These are phyloP conservation scores for Phylloscopus whistleri DNA, from an alignment of 2,113 vertebrate species.

Conservation along the genomic window DNA sequence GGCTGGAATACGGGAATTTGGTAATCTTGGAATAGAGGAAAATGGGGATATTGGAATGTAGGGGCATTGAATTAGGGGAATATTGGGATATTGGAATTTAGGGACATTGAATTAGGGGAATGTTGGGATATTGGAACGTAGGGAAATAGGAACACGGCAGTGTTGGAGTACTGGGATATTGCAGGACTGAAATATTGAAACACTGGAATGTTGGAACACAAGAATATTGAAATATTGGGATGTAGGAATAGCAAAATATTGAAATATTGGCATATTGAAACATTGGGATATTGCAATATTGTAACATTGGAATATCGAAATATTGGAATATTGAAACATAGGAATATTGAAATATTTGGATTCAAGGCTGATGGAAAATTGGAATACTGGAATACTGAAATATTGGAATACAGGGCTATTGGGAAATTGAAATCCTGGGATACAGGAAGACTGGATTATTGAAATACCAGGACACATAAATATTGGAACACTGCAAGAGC, in stretches of 20 bases:
- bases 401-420: not conserved
- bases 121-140: accelerated
- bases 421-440: too few species aligned
- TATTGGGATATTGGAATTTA: not conserved
- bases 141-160: not conserved
- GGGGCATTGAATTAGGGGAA: accelerated
- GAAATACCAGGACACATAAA: not conserved
- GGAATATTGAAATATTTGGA: too few species aligned
- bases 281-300: too few species aligned
- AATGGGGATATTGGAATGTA: not conserved
- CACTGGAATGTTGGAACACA: not conserved
- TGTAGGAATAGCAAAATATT: too few species aligned
- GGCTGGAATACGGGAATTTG: not conserved
- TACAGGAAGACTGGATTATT: too few species aligned
- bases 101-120: too few species aligned
- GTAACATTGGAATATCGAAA: too few species aligned
- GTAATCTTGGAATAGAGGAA: not conserved
- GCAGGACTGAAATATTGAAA: too few species aligned
- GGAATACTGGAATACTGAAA: too few species aligned
- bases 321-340: accelerated
- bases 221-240: too few species aligned
- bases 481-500: not conserved
- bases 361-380: not conserved
- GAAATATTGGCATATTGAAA: too few species aligned
- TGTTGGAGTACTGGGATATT: too few species aligned